Percentiles rank a stretch among this genome's conserved stretches.
Conservation (phyloP, 1,140 invertebrate genomes). For the Drosophila busckii region DNA sequence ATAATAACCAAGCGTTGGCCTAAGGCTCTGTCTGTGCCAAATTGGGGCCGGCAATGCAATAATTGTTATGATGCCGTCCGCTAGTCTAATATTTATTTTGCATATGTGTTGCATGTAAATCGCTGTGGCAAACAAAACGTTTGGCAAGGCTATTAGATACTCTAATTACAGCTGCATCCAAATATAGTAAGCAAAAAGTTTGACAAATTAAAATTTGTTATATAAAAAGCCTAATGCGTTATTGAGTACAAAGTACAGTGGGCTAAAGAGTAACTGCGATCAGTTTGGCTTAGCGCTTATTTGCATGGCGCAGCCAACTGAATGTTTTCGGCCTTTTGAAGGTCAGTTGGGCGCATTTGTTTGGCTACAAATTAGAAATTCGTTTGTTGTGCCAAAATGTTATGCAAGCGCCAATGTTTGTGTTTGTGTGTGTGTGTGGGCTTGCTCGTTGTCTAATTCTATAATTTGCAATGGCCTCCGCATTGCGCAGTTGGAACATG, state of each 20-base stretch:
- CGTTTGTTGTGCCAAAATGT: constrained; percentile 42
- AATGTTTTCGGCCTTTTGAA: constrained; percentile 37
- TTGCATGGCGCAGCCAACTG: constrained; percentile 37
- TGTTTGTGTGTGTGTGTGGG: constrained; percentile 32
- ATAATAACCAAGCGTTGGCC: constrained; percentile 5
- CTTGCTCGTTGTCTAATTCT: constrained; percentile 41
- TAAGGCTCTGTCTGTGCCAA: constrained; percentile 36
- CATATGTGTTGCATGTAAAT: constrained; percentile 53
- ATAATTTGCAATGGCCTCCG: constrained; percentile 44
- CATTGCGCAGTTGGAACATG: too few species aligned
- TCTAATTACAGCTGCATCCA: constrained; percentile 1
- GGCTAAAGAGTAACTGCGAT: too few species aligned
- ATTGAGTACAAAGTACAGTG: too few species aligned
- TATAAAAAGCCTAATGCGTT: too few species aligned
- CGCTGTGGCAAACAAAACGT: constrained; percentile 3
- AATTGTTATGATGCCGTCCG: constrained; percentile 74
- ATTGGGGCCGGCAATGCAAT: constrained; percentile 60
- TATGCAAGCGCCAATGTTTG: constrained; percentile 35
- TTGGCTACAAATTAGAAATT: constrained; percentile 36
- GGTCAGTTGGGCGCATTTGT: constrained; percentile 35
- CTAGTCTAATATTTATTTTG: constrained; percentile 70
- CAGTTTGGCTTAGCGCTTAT: constrained; percentile 55
- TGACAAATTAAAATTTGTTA: not conserved
- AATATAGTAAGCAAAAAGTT: not conserved
- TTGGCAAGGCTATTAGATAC: constrained; percentile 18